Conservation (phyloP, 2,113 vertebrate genomes). For the Panurus biarmicus region DNA sequence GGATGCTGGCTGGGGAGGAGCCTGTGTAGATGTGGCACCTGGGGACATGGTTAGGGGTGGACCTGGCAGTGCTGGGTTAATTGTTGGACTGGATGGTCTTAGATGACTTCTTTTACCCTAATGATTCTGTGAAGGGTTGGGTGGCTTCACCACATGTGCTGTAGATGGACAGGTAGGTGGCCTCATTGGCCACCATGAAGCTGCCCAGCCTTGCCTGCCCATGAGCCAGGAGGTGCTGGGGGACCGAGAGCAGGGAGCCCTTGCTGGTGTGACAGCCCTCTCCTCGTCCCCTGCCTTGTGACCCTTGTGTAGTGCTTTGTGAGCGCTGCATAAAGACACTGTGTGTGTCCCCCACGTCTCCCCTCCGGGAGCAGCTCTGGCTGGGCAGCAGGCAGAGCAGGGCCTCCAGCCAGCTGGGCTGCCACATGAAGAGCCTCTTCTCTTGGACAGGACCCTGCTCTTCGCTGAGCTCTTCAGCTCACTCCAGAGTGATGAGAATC, state of each 20-base stretch:
- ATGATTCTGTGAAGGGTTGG: not conserved
- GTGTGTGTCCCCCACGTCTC: not conserved
- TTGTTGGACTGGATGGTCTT: not conserved
- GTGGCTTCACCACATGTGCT: fast-evolving
- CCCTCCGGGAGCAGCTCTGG: not conserved
- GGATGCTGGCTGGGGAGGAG: not conserved
- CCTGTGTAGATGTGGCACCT: not conserved
- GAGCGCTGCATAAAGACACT: not conserved
- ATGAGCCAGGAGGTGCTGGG: not conserved
- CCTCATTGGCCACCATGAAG: not conserved
- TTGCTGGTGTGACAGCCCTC: not conserved
- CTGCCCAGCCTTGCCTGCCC: not conserved
- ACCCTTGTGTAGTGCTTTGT: not conserved
- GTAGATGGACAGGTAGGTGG: not conserved
- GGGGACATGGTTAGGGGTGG: not conserved
- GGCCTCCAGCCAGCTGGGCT: not conserved
- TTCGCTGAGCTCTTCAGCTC: not conserved
- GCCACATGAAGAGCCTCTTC: not conserved
- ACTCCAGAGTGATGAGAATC: fast-evolving
- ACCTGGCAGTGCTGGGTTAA: not conserved
- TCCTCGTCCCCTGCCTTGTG: not conserved
- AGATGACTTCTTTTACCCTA: not conserved
- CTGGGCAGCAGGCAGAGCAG: not conserved
- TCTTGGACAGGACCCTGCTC: not conserved
- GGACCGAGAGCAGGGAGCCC: not conserved